These are phyloP conservation scores for Antheraea yamamai DNA, from an alignment of 2,888 invertebrate species.

Conservation along the genomic window DNA sequence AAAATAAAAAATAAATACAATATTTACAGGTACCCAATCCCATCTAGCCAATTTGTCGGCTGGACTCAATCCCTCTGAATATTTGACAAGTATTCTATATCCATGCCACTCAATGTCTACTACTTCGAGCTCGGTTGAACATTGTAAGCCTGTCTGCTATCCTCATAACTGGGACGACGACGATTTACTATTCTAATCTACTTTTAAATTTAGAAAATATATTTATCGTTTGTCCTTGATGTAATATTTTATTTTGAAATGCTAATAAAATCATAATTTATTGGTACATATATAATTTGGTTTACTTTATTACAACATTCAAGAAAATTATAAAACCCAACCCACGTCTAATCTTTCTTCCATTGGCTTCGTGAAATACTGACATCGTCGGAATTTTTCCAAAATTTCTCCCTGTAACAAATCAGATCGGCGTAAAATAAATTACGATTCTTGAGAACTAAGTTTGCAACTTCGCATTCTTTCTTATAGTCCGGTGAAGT, in stretches of 20 bases:
- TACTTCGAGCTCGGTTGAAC: constrained; percentile 52
- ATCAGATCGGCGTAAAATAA: background rate
- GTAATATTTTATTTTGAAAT: background rate
- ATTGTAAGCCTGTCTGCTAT: constrained; percentile 56
- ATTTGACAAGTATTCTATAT: constrained; percentile 45
- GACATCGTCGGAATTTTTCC: constrained; percentile 72
- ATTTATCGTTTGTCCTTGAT: background rate
- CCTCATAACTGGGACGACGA: constrained; percentile 74
- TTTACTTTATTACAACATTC: background rate
- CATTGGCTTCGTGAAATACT: constrained; percentile 74
- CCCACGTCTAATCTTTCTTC: constrained; percentile 71
- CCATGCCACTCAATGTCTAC: constrained; percentile 42
- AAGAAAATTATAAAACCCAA: constrained; percentile 63
- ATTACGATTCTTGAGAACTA: background rate
- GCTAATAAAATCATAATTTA: background rate
- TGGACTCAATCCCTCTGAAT: constrained; percentile 40
- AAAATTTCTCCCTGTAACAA: constrained; percentile 71
- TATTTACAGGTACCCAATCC: constrained; percentile 7
- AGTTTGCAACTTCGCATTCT: no score
- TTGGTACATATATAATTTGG: background rate
- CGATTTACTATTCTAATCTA: constrained; percentile 64
- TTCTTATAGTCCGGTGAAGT: no score
- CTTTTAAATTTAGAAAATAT: constrained; percentile 15
- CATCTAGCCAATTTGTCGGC: background rate
- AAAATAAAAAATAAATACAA: background rate